These are phyloP conservation scores for Serripes groenlandicus DNA, from an alignment of 2,888 invertebrate genomes.

Conservation along the genomic window DNA sequence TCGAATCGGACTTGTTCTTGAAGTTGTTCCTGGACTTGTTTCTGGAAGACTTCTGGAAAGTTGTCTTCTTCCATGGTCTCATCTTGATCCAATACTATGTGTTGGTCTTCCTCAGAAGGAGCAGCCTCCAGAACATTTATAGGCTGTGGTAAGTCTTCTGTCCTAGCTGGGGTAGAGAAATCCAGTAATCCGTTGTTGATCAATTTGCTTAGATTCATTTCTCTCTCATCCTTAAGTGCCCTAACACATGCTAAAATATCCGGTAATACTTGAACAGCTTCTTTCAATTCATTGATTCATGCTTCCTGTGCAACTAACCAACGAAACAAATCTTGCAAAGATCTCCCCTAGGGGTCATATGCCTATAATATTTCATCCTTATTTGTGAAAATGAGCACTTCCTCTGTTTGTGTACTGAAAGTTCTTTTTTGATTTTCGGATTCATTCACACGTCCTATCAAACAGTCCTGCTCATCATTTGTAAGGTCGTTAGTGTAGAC, in stretches of 20 bases:
- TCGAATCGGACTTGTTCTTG: no score
- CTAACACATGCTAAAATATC: not conserved
- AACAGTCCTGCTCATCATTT: not conserved
- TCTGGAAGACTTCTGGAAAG: no score
- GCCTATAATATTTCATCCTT: not conserved
- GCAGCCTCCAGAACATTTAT: not conserved
- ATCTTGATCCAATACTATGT: not conserved
- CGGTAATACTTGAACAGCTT: not conserved
- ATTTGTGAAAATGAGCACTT: not conserved
- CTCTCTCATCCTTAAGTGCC: not conserved
- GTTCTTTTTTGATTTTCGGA: not conserved
- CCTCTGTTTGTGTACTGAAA: slow-evolving; percentile 4
- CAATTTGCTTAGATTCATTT: not conserved
- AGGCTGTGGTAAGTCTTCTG: not conserved
- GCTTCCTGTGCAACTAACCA: not conserved
- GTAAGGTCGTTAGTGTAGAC: no score
- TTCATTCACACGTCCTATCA: not conserved
- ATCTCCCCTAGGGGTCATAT: slow-evolving; percentile 1
- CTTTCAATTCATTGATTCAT: not conserved
- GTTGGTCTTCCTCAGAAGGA: not conserved
- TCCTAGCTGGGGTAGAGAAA: not conserved
- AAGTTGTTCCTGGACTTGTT: no score
- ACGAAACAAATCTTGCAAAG: not conserved
- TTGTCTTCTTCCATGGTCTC: not conserved
- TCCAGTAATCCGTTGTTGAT: not conserved